phyloP scores from a whole-genome alignment of 2,888 invertebrate genomes.

The Polietes domitor region DNA sequence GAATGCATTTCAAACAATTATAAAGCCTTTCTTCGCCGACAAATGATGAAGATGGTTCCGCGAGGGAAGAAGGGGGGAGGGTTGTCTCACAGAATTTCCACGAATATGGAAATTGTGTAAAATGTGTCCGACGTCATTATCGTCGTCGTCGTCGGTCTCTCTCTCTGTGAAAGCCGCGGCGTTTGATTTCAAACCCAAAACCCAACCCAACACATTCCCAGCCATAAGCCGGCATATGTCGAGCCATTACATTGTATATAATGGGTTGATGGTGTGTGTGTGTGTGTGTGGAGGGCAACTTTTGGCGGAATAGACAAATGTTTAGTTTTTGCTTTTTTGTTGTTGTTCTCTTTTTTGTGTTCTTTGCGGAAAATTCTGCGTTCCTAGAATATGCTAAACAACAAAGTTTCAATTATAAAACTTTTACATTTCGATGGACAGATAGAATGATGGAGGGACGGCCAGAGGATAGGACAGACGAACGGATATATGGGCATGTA shows the following conservation, averaged over 20 bases:
- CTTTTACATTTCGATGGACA: slow-evolving; percentile 14
- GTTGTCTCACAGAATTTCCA: neutral
- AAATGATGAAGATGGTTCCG: neutral
- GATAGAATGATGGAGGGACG: neutral
- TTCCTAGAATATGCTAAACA: slow-evolving; percentile 57
- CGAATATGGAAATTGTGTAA: neutral
- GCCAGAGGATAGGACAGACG: neutral
- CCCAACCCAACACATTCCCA: slow-evolving; percentile 2
- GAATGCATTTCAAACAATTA: neutral
- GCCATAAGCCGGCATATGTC: too few species aligned
- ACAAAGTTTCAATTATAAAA: slow-evolving; percentile 56
- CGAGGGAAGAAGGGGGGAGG: neutral
- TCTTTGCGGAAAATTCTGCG: neutral
- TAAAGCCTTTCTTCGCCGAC: neutral
- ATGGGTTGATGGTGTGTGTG: too few species aligned
- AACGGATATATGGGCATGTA: neutral
- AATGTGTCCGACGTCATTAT: neutral
- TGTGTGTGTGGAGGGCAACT: neutral
- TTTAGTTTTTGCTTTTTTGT: neutral
- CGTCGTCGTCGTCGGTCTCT: neutral
- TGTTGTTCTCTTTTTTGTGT: neutral
- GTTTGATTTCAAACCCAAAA: neutral
- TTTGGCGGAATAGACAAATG: neutral
- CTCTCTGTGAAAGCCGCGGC: too few species aligned
- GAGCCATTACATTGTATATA: too few species aligned